Percentiles rank a stretch among this genome's conserved stretches.
Evolutionary conservation across 2,888 invertebrate species (phyloP).

Genomic region (Teinopalpus imperialis): DNA sequence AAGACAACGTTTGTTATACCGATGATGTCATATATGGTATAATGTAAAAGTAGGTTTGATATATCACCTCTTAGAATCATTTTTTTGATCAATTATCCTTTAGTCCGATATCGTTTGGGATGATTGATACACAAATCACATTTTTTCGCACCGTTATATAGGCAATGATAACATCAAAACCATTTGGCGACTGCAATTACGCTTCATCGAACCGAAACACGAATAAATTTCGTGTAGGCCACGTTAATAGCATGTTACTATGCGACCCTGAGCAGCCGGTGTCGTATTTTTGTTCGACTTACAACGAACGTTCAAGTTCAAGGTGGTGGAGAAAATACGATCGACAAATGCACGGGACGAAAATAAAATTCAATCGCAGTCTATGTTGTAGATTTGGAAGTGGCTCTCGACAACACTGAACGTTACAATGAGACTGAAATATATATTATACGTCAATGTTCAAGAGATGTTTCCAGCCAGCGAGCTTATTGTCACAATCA

Average conservation of each 20-base stretch:
- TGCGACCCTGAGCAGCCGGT: conserved; percentile 24
- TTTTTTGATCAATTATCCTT: too few relatives aligned
- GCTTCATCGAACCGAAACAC: background rate
- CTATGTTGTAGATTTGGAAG: conserved; percentile 1
- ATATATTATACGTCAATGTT: background rate
- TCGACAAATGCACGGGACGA: conserved; percentile 15
- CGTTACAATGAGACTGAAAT: too few relatives aligned
- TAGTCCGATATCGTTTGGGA: too few relatives aligned
- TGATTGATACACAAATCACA: too few relatives aligned
- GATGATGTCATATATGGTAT: too few relatives aligned
- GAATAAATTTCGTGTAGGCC: background rate
- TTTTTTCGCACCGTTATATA: too few relatives aligned
- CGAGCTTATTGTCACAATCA: too few relatives aligned
- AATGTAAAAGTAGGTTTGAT: too few relatives aligned
- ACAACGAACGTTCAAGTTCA: conserved; percentile 25
- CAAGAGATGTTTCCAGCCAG: background rate
- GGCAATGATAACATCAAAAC: too few relatives aligned
- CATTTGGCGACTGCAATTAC: background rate
- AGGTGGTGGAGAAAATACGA: conserved; percentile 24
- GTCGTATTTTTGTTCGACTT: conserved; percentile 22
- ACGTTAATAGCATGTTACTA: conserved; percentile 13
- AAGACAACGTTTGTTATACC: too few relatives aligned
- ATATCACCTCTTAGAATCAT: too few relatives aligned
- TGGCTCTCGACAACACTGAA: background rate
- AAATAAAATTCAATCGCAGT: conserved; percentile 21